phyloP scores from a whole-genome alignment of 2,797 vertebrate genomes.

The Spheniscus humboldti region DNA sequence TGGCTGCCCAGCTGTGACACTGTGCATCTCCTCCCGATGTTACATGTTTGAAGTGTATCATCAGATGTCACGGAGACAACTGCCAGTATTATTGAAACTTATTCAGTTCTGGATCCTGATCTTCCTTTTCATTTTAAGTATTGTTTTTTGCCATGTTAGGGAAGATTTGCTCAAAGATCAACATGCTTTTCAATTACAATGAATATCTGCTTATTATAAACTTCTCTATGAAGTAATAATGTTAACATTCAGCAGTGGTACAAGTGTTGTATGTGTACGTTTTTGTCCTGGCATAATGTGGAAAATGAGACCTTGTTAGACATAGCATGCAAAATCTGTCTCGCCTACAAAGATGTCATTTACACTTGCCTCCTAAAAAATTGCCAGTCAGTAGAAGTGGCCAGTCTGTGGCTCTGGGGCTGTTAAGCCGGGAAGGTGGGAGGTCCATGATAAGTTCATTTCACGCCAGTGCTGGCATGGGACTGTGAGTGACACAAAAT shows the following conservation, averaged over 20 bases:
- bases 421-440: not conserved
- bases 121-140: not conserved
- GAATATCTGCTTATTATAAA: not conserved
- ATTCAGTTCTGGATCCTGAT: not conserved
- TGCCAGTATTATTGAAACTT: rapidly evolving
- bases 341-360: rapidly evolving
- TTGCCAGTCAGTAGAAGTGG: rapidly evolving
- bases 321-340: not conserved
- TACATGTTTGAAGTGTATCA: not conserved
- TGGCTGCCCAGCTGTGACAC: not conserved
- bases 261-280: rapidly evolving
- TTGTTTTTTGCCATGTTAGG: not conserved
- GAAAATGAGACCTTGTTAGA: not conserved
- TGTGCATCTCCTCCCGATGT: not conserved
- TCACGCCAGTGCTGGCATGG: not conserved
- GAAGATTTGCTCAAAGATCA: not conserved
- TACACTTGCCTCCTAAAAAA: not conserved
- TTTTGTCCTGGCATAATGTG: not conserved
- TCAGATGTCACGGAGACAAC: not conserved
- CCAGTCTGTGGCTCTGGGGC: not conserved
- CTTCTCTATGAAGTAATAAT: not conserved
- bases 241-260: not conserved
- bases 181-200: not conserved
- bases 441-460: not conserved
- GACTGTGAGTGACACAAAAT: not conserved